phyloP scores from a whole-genome alignment of 2,113 vertebrate genomes.

The Cynoglossus semilaevis region DNA sequence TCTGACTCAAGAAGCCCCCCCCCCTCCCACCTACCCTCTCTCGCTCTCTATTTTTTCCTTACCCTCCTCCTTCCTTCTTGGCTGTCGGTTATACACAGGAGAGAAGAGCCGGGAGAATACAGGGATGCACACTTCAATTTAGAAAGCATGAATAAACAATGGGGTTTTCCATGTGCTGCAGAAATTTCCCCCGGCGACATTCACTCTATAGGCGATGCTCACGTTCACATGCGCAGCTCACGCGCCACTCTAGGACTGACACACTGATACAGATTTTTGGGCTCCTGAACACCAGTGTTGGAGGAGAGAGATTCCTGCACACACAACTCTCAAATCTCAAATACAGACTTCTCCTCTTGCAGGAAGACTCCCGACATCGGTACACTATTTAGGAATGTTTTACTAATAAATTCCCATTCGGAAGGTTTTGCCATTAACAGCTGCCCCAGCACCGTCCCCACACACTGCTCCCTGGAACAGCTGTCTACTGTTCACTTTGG shows the following conservation, averaged over 20 bases:
- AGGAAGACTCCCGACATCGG: conserved; percentile 9
- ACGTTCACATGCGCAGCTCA: conserved; percentile 18
- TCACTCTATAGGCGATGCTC: conserved; percentile 30
- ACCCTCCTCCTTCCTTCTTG: conserved; percentile 15
- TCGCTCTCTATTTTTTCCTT: background rate
- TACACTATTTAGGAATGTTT: too few relatives aligned
- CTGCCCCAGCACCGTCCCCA: too few relatives aligned
- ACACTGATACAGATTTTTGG: conserved; percentile 29
- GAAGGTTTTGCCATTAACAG: too few relatives aligned
- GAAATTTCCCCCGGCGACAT: conserved; percentile 70
- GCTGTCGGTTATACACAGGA: conserved; percentile 46
- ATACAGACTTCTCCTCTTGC: conserved; percentile 15
- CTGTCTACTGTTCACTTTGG: too few relatives aligned
- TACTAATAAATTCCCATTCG: too few relatives aligned
- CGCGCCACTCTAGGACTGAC: conserved; percentile 9
- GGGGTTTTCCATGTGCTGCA: conserved; percentile 69
- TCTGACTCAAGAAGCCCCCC: conserved; percentile 50
- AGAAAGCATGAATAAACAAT: conserved; percentile 78
- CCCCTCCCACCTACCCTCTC: conserved; percentile 11
- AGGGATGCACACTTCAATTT: conserved; percentile 76
- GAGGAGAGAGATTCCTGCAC: conserved; percentile 1
- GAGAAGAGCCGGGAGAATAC: conserved; percentile 57
- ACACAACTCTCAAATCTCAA: conserved; percentile 7
- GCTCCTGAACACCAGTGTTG: conserved; percentile 5
- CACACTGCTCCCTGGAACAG: too few relatives aligned